Evolutionary conservation across 1,140 invertebrate genomes (phyloP).

Genomic region (Nilaparvata lugens): DNA sequence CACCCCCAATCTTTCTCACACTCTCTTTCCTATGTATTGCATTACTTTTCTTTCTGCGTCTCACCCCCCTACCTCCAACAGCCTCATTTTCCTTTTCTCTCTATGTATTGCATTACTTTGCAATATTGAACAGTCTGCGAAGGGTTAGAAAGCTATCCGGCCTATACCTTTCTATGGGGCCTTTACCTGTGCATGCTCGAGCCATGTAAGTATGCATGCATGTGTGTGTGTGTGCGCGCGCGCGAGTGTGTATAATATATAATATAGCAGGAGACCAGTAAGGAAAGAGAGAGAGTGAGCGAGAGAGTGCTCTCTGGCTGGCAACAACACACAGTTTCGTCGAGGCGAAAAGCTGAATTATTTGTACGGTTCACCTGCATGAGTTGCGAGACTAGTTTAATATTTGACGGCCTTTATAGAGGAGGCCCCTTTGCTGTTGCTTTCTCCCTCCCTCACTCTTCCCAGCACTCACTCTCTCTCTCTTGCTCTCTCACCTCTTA

Average conservation of each 20-base stretch:
- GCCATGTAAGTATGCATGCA: background rate
- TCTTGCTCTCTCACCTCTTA: no score
- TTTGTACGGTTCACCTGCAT: slow-evolving; percentile 21
- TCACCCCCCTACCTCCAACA: no score
- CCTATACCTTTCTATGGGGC: no score
- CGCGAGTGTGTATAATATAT: background rate
- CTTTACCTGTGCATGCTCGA: background rate
- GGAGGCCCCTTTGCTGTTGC: background rate
- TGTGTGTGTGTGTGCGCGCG: background rate
- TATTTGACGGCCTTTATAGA: slow-evolving; percentile 21
- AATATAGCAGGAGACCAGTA: no score
- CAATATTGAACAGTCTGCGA: background rate
- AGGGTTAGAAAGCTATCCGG: no score
- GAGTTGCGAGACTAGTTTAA: slow-evolving; percentile 18
- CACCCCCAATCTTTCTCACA: no score
- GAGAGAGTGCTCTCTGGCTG: no score
- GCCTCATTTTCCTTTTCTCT: no score
- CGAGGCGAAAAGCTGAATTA: slow-evolving; percentile 20
- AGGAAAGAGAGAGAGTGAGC: no score
- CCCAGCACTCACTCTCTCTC: no score
- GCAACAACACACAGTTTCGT: slow-evolving; percentile 2
- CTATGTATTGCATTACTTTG: slow-evolving; percentile 2
- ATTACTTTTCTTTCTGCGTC: no score
- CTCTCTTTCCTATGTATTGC: no score
- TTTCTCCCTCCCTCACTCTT: slow-evolving; percentile 6